phyloP scores from a whole-genome alignment of 2,797 vertebrate species.

The Muraenolepis orangiensis region DNA sequence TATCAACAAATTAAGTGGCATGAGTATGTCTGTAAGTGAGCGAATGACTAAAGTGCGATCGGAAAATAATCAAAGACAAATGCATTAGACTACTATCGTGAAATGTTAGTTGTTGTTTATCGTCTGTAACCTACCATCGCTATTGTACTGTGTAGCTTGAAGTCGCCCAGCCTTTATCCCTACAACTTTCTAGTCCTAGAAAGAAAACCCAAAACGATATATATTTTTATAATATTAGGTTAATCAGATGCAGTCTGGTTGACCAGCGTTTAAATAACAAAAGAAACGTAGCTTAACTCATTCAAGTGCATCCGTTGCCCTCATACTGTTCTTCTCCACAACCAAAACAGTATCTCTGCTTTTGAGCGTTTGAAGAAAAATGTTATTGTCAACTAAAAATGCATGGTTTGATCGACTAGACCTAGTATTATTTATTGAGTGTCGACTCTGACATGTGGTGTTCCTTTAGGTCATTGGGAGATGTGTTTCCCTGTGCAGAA shows the following conservation, averaged over 20 bases:
- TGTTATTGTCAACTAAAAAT: background rate
- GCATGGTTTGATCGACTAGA: background rate
- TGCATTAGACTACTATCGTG: constrained; percentile 33
- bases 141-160: constrained; percentile 50
- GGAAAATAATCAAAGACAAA: background rate
- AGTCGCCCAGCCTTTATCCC: constrained; percentile 50
- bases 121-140: constrained; percentile 61
- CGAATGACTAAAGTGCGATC: constrained; percentile 24
- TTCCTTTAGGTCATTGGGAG: constrained; percentile 19
- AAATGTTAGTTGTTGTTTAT: constrained; percentile 37
- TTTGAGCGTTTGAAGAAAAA: background rate
- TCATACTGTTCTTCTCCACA: background rate
- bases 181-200: constrained; percentile 11
- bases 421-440: background rate
- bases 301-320: background rate
- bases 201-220: constrained; percentile 14
- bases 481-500: constrained; percentile 29
- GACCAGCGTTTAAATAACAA: constrained; percentile 4
- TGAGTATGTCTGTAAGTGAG: constrained; percentile 30
- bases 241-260: constrained; percentile 4
- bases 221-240: background rate
- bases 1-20: constrained; percentile 54
- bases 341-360: background rate
- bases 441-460: constrained; percentile 31
- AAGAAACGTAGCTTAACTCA: background rate